Conservation (phyloP, 2,888 invertebrate genomes). For the Meteorus colon region DNA sequence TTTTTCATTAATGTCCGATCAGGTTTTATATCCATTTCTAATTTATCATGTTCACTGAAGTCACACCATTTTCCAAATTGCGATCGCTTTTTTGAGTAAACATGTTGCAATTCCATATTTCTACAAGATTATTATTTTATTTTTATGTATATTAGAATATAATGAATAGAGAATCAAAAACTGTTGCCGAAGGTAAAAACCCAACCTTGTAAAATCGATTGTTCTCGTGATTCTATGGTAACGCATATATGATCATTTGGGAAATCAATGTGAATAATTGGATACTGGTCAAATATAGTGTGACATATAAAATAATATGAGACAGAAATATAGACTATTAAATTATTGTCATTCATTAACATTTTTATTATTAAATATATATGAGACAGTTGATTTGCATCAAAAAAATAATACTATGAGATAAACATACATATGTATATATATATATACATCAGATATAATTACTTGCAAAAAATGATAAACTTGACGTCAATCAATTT, state of each 20-base stretch:
- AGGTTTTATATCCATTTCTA: slow-evolving; percentile 68
- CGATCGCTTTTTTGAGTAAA: slow-evolving; percentile 75
- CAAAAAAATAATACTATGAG: slow-evolving; percentile 6
- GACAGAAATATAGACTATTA: too few relatives aligned
- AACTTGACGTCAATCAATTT: slow-evolving; percentile 44
- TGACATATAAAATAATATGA: too few relatives aligned
- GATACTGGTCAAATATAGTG: too few relatives aligned
- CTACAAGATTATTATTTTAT: not conserved
- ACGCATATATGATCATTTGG: too few relatives aligned
- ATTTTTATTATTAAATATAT: not conserved
- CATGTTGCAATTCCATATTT: slow-evolving; percentile 68
- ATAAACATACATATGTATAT: slow-evolving; percentile 12
- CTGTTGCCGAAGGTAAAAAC: not conserved
- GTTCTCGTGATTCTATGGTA: not conserved
- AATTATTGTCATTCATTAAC: not conserved
- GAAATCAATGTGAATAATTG: too few relatives aligned
- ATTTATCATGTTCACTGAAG: slow-evolving; percentile 74
- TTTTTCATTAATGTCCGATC: slow-evolving; percentile 71
- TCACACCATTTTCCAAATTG: slow-evolving; percentile 75
- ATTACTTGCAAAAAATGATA: not conserved
- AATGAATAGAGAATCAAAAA: not conserved
- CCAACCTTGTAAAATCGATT: slow-evolving; percentile 2
- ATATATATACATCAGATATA: slow-evolving; percentile 16
- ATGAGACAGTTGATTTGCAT: slow-evolving; percentile 25
- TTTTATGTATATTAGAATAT: not conserved